Evolutionary conservation across 2,888 invertebrate genomes (phyloP).

Genomic region (Himalopsyche japonica): DNA sequence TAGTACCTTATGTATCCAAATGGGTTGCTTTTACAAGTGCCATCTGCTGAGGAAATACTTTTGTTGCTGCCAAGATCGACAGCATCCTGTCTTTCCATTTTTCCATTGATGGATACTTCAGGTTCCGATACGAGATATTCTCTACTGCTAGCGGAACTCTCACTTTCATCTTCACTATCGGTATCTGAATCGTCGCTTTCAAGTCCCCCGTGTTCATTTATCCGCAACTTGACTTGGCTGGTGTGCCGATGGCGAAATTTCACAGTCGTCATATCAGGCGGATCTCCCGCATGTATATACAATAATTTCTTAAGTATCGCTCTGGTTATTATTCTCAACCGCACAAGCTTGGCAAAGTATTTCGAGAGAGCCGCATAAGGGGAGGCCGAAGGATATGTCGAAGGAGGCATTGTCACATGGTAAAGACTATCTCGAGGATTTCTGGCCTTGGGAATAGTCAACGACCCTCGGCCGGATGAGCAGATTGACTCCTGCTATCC

Average conservation of each 20-base stretch:
- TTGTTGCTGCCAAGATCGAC: slow-evolving; percentile 57
- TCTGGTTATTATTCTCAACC: slow-evolving; percentile 70
- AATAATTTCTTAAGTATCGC: slow-evolving; percentile 75
- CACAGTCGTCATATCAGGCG: slow-evolving; percentile 55
- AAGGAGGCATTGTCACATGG: slow-evolving; percentile 69
- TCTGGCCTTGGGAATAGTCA: slow-evolving; percentile 17
- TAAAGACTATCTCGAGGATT: slow-evolving; percentile 55
- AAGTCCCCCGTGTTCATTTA: slow-evolving; percentile 54
- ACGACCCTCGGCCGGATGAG: slow-evolving; percentile 12
- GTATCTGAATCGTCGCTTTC: slow-evolving; percentile 51
- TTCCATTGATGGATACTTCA: slow-evolving; percentile 45
- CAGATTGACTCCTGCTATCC: slow-evolving; percentile 21
- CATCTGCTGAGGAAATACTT: slow-evolving; percentile 55
- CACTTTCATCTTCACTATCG: slow-evolving; percentile 54
- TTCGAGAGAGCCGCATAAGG: slow-evolving; percentile 78
- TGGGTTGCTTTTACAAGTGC: slow-evolving; percentile 64
- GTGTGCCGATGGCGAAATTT: slow-evolving; percentile 56
- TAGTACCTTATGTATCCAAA: slow-evolving; percentile 71
- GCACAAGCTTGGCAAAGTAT: slow-evolving; percentile 75
- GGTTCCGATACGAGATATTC: slow-evolving; percentile 37
- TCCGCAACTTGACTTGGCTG: slow-evolving; percentile 53
- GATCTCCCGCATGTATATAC: slow-evolving; percentile 63
- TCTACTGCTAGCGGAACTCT: slow-evolving; percentile 51
- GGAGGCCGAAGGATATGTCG: slow-evolving; percentile 74
- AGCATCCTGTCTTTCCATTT: slow-evolving; percentile 65